phyloP scores from a whole-genome alignment of 2,888 invertebrate genomes.

The Plagodis pulveraria region DNA sequence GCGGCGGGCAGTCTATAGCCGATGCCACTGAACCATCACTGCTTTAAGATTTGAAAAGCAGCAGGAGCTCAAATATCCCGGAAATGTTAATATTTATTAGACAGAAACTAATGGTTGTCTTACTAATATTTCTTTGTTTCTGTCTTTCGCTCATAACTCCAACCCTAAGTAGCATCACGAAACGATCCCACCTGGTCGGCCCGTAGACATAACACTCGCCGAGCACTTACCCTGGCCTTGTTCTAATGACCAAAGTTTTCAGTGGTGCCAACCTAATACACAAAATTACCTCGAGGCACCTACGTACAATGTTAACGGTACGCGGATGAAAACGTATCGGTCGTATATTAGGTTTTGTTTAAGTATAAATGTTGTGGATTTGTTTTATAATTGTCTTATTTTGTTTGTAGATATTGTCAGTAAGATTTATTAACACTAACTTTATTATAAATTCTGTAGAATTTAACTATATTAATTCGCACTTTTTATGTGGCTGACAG shows the following conservation, averaged over 20 bases:
- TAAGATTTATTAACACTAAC: too few species aligned
- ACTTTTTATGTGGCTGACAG: too few species aligned
- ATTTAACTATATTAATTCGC: too few species aligned
- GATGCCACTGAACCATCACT: too few species aligned
- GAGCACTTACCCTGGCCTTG: slow-evolving; percentile 68
- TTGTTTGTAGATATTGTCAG: too few species aligned
- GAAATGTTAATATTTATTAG: too few species aligned
- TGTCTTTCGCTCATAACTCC: slow-evolving; percentile 34
- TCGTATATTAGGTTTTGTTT: slow-evolving; percentile 29
- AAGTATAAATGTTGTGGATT: neutral
- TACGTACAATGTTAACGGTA: slow-evolving; percentile 41
- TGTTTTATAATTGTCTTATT: neutral
- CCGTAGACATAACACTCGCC: slow-evolving; percentile 63
- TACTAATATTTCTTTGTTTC: too few species aligned
- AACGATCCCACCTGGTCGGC: slow-evolving; percentile 66
- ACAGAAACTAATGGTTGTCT: too few species aligned
- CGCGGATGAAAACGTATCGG: slow-evolving; percentile 41
- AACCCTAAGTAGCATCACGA: slow-evolving; percentile 3
- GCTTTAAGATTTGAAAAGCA: too few species aligned
- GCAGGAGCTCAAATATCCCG: too few species aligned
- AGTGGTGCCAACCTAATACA: slow-evolving; percentile 70
- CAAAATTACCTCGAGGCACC: slow-evolving; percentile 65
- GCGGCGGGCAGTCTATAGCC: too few species aligned
- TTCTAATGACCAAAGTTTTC: slow-evolving; percentile 80
- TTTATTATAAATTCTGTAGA: too few species aligned